A percentile compares a stretch with the other conserved stretches of the same genome.
Evolutionary conservation across 2,888 invertebrate genomes (phyloP).

Genomic region (Heliconius cydno): DNA sequence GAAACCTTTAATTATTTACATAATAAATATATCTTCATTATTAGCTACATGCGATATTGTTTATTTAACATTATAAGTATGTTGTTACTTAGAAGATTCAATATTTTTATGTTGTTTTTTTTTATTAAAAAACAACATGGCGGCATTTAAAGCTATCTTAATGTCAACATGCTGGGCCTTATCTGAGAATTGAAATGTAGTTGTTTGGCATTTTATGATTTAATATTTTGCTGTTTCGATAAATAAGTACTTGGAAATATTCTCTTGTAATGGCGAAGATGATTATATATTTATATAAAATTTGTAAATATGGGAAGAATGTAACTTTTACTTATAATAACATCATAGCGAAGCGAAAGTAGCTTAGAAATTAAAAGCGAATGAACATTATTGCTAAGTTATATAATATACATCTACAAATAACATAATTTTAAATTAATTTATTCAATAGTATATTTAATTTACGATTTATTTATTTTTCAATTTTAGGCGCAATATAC

Average conservation of each 20-base stretch:
- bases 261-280: background rate
- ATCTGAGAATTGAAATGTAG: background rate
- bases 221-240: background rate
- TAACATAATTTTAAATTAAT: background rate
- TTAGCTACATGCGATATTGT: conserved; percentile 7
- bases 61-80: background rate
- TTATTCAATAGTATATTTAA: background rate
- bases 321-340: background rate
- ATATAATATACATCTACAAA: too few species aligned
- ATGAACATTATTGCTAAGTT: background rate
- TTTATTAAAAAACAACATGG: background rate
- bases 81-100: background rate
- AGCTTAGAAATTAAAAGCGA: background rate
- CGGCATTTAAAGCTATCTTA: background rate
- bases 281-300: background rate
- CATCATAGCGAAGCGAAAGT: background rate
- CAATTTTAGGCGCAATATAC: conserved; percentile 79
- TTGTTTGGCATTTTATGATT: background rate
- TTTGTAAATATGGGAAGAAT: background rate
- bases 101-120: background rate
- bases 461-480: background rate
- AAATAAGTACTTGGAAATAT: background rate
- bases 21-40: background rate
- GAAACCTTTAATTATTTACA: background rate
- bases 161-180: background rate